Conservation (phyloP, 1,140 invertebrate genomes). For the Drosophila asahinai region DNA sequence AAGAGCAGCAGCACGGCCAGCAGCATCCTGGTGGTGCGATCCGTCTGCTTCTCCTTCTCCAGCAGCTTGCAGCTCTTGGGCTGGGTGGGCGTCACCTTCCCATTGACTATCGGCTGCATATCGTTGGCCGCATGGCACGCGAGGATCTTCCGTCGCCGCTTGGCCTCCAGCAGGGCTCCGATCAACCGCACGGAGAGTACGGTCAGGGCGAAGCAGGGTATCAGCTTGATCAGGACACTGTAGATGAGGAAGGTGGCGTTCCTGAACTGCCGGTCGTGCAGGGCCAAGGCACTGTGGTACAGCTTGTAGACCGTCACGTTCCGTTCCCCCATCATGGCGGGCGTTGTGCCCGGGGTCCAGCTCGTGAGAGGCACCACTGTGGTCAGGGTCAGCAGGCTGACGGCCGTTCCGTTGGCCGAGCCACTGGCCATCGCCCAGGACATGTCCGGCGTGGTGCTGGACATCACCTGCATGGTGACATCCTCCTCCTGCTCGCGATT, state of each 20-base stretch:
- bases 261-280: conserved; percentile 66
- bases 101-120: conserved; percentile 85
- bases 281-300: conserved; percentile 66
- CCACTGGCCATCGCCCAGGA: conserved; percentile 32
- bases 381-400: conserved; percentile 10
- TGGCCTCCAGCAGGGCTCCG: conserved; percentile 90
- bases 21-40: conserved; percentile 97
- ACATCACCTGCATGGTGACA: conserved; percentile 67
- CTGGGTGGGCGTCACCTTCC: conserved; percentile 77
- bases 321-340: conserved; percentile 25
- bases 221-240: conserved; percentile 93
- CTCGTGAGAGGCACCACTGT: conserved; percentile 46
- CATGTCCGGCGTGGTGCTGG: conserved; percentile 67
- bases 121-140: conserved; percentile 86
- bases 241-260: conserved; percentile 93
- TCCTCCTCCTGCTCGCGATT: conserved; percentile 50
- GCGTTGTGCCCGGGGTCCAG: conserved; percentile 3
- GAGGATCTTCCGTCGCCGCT: conserved; percentile 90
- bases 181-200: conserved; percentile 92
- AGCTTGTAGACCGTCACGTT: conserved; percentile 77
- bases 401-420: conserved; percentile 28
- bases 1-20: conserved; percentile 96
- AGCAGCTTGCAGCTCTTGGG: conserved; percentile 85
- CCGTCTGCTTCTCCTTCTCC: conserved; percentile 91
- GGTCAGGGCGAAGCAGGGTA: conserved; percentile 94